Evolutionary conservation across 2,888 invertebrate species (phyloP).

Genomic region (Pecten maximus): DNA sequence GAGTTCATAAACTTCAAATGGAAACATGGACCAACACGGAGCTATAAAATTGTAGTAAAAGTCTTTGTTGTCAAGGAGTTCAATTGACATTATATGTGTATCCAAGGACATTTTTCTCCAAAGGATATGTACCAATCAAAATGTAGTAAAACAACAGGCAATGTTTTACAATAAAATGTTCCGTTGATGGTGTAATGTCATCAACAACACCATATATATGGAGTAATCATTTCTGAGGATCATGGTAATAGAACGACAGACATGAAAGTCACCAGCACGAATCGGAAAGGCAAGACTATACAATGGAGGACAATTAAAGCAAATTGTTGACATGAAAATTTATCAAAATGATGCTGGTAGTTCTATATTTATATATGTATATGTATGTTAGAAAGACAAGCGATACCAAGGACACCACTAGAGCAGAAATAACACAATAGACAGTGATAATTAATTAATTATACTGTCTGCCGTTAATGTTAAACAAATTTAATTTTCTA

Average conservation of each 20-base stretch:
- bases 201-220: not conserved
- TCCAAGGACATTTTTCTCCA: not conserved
- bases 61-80: conserved; percentile 19
- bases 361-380: not conserved
- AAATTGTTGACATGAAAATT: not conserved
- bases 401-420: no score
- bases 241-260: not conserved
- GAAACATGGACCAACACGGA: not conserved
- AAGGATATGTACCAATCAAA: conserved; percentile 35
- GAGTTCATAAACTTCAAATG: conserved; percentile 15
- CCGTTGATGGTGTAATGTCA: not conserved
- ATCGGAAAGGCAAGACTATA: not conserved
- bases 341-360: not conserved
- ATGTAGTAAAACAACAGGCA: not conserved
- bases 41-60: not conserved
- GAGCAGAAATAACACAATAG: no score
- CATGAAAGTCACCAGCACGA: not conserved
- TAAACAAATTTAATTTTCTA: not conserved
- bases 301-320: not conserved
- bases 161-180: not conserved
- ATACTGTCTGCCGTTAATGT: no score
- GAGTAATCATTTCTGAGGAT: not conserved
- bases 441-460: no score
- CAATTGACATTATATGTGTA: not conserved
- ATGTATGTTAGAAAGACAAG: not conserved